Conservation (phyloP, 2,888 invertebrate genomes). For the Panzeria rudis region DNA sequence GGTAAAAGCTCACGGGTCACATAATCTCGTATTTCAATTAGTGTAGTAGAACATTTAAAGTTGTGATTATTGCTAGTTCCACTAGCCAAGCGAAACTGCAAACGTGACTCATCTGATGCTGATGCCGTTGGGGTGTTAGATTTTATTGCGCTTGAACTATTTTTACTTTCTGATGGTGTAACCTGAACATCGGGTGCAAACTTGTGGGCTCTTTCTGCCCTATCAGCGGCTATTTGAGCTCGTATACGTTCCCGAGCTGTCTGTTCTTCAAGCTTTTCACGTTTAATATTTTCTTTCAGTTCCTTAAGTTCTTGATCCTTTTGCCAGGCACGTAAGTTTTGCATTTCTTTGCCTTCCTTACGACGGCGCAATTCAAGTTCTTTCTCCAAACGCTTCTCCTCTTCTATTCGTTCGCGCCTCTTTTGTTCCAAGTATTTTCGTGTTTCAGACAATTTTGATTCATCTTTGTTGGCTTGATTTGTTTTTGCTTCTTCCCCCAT, state of each 20-base stretch:
- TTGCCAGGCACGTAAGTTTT: constrained; percentile 89
- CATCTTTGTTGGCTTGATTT: constrained; percentile 9
- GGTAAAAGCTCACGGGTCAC: constrained; percentile 79
- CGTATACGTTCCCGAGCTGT: constrained; percentile 90
- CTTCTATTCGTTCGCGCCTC: constrained; percentile 82
- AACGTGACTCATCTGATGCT: constrained; percentile 85
- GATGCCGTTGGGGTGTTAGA: constrained; percentile 48
- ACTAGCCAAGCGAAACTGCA: constrained; percentile 94
- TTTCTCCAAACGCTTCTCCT: constrained; percentile 83
- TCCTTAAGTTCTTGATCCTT: constrained; percentile 89
- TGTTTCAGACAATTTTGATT: constrained; percentile 72
- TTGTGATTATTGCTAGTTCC: constrained; percentile 90
- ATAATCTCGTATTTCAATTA: constrained; percentile 85
- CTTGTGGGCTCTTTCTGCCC: constrained; percentile 87
- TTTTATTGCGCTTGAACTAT: constrained; percentile 72
- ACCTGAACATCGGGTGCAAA: constrained; percentile 75
- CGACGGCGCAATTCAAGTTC: constrained; percentile 89
- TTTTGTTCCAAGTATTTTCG: constrained; percentile 79
- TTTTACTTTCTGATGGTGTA: constrained; percentile 20
- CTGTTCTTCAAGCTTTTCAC: constrained; percentile 90
- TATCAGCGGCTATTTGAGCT: constrained; percentile 94
- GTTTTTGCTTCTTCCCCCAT: background rate
- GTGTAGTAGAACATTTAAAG: constrained; percentile 88
- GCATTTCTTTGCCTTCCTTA: constrained; percentile 89
- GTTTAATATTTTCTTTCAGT: constrained; percentile 86